These are phyloP conservation scores for Noctua comes DNA, from an alignment of 2,888 invertebrate genomes.

Conservation along the genomic window DNA sequence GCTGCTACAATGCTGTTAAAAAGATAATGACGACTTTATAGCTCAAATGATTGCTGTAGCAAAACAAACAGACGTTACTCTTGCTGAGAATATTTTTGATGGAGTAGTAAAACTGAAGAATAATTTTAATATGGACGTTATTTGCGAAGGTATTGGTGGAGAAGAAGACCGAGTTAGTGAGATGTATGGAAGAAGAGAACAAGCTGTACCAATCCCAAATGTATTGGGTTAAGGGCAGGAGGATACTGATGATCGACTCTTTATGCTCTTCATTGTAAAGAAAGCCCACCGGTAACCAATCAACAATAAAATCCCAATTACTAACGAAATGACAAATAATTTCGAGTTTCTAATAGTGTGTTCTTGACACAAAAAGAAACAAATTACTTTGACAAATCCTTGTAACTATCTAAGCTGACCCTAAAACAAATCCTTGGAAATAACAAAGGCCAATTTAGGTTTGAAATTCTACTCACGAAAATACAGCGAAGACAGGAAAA, in stretches of 20 bases:
- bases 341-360: neutral
- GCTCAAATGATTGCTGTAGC: conserved; percentile 13
- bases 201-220: neutral
- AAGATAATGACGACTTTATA: conserved; percentile 33
- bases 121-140: neutral
- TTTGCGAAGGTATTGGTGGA: neutral
- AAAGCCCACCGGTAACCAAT: neutral
- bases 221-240: neutral
- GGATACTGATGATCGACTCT: neutral
- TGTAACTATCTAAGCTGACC: conserved; percentile 6
- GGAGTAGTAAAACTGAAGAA: neutral
- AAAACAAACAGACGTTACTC: conserved; percentile 18
- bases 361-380: conserved; percentile 24
- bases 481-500: conserved; percentile 56
- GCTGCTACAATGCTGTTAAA: conserved; percentile 27
- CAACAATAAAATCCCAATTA: neutral
- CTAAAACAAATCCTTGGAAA: conserved; percentile 27
- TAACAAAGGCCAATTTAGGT: conserved; percentile 31
- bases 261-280: neutral
- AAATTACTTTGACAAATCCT: conserved; percentile 23
- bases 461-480: conserved; percentile 58
- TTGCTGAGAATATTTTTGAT: neutral
- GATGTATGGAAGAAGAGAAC: neutral
- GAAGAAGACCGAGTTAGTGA: neutral
- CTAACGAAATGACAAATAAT: neutral